These are phyloP conservation scores for Cosmorhoe ocellata DNA, from an alignment of 2,888 invertebrate species.

Conservation along the genomic window DNA sequence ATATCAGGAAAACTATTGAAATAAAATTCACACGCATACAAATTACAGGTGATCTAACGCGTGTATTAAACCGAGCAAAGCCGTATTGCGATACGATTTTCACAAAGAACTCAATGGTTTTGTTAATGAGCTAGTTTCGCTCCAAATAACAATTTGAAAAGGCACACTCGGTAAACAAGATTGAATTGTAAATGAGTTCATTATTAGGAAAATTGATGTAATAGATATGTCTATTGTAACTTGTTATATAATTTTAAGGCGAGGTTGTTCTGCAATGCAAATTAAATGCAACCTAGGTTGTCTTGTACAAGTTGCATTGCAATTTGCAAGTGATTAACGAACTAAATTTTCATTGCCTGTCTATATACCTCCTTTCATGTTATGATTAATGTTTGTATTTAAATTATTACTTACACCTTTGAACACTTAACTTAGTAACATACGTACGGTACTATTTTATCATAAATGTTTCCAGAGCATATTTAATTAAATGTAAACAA, in stretches of 20 bases:
- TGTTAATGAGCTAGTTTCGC: conserved; percentile 44
- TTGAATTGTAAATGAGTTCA: conserved; percentile 40
- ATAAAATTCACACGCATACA: conserved; percentile 1
- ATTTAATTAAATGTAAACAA: conserved; percentile 6
- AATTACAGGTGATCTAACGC: conserved; percentile 8
- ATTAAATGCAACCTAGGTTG: conserved; percentile 11
- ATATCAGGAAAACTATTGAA: not conserved
- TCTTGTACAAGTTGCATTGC: not conserved
- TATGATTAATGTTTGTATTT: too few relatives aligned
- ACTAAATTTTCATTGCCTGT: too few relatives aligned
- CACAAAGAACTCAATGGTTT: conserved; percentile 25
- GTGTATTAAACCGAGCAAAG: conserved; percentile 11
- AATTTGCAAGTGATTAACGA: too few relatives aligned
- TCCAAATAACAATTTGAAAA: conserved; percentile 44
- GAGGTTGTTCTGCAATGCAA: conserved; percentile 21
- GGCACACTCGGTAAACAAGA: conserved; percentile 37
- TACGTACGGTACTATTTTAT: not conserved
- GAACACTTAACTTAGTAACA: too few relatives aligned
- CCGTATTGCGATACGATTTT: conserved; percentile 12
- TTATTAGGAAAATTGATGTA: conserved; percentile 37
- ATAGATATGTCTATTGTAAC: conserved; percentile 38
- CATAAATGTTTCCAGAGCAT: conserved; percentile 1
- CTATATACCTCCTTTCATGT: too few relatives aligned
- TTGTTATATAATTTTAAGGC: conserved; percentile 29
- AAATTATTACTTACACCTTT: too few relatives aligned